phyloP scores from a whole-genome alignment of 2,888 invertebrate species.

The Anorthoa munda region DNA sequence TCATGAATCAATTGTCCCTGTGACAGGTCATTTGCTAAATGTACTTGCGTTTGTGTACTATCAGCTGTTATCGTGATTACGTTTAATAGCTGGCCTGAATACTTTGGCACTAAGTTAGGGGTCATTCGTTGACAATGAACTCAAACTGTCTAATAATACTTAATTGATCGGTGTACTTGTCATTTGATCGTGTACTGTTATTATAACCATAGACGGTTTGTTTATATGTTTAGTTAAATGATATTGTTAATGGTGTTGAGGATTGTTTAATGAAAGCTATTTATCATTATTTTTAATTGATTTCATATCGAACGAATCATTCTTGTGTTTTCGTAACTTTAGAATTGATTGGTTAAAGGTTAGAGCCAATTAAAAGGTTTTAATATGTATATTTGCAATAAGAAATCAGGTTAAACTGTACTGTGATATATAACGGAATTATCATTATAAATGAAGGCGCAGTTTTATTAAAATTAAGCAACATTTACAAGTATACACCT shows the following conservation, averaged over 20 bases:
- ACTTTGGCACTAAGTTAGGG: constrained; percentile 71
- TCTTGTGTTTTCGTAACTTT: background rate
- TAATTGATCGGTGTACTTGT: constrained; percentile 75
- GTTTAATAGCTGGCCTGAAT: constrained; percentile 79
- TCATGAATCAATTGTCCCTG: constrained; percentile 81
- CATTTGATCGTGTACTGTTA: constrained; percentile 62
- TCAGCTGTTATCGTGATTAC: constrained; percentile 73
- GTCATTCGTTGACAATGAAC: constrained; percentile 86
- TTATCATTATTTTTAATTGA: constrained; percentile 43
- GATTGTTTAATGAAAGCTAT: constrained; percentile 28
- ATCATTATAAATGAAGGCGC: constrained; percentile 14
- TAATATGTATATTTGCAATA: constrained; percentile 13
- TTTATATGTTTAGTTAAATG: constrained; percentile 60
- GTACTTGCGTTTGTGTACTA: constrained; percentile 69
- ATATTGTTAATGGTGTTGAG: constrained; percentile 18
- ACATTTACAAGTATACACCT: constrained; percentile 30
- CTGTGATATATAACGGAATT: background rate
- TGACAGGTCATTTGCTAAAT: constrained; percentile 85
- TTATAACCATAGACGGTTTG: constrained; percentile 50
- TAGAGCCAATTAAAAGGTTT: constrained; percentile 14
- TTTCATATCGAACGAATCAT: background rate
- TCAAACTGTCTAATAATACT: constrained; percentile 80
- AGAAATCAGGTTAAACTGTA: background rate
- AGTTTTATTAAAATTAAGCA: constrained; percentile 38
- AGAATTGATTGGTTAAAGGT: background rate